Conservation (phyloP, 2,113 vertebrate species). For the Piliocolobus tephrosceles region DNA sequence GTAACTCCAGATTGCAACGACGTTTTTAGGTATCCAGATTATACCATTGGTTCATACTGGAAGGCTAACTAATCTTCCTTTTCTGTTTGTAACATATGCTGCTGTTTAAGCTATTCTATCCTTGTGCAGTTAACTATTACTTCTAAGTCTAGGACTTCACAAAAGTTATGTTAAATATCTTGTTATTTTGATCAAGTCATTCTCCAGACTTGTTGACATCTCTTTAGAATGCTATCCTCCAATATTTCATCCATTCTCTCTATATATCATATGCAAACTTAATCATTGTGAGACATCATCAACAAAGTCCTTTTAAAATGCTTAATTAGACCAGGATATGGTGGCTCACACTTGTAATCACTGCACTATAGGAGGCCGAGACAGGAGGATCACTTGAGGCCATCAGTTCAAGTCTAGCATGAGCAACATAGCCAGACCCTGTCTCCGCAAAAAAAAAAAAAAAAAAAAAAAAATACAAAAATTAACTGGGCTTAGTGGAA, state of each 20-base stretch:
- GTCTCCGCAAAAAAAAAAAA: too few relatives aligned
- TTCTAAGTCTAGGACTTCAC: not conserved
- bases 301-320: not conserved
- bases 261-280: not conserved
- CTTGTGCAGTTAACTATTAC: not conserved
- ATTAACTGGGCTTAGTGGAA: too few relatives aligned
- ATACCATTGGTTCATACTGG: not conserved
- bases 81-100: not conserved
- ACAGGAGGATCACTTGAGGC: too few relatives aligned
- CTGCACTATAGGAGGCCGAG: too few relatives aligned
- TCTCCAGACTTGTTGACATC: not conserved
- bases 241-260: not conserved
- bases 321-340: not conserved
- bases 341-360: not conserved
- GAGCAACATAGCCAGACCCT: too few relatives aligned
- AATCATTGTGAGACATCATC: not conserved
- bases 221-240: not conserved
- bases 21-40: not conserved
- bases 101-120: not conserved
- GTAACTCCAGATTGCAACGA: not conserved
- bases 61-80: not conserved
- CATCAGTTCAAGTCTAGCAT: too few relatives aligned
- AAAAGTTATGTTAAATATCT: conserved; percentile 4
- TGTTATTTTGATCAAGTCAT: not conserved
- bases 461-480: too few relatives aligned